Evolutionary conservation across 1,140 invertebrate genomes (phyloP).

Genomic region (Drosophila takahashii): DNA sequence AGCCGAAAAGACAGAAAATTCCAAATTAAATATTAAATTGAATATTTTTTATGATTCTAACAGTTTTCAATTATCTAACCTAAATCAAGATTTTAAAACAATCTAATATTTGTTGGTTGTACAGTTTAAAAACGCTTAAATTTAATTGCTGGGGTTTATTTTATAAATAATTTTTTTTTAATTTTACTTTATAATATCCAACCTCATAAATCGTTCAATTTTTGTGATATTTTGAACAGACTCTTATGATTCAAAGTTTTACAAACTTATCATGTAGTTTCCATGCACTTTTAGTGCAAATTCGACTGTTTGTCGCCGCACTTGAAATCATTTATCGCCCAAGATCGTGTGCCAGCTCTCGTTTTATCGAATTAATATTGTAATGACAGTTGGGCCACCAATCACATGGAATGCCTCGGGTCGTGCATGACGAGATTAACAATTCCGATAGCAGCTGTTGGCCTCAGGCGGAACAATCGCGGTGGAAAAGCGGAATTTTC

Average conservation of each 20-base stretch:
- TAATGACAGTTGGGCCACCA: conserved; percentile 6
- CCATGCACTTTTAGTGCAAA: too few relatives aligned
- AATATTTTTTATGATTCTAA: too few relatives aligned
- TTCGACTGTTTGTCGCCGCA: neutral
- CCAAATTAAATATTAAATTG: too few relatives aligned
- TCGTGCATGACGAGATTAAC: conserved; percentile 59
- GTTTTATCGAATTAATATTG: conserved; percentile 32
- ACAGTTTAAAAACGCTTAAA: too few relatives aligned
- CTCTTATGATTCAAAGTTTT: neutral
- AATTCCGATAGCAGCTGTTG: conserved; percentile 43
- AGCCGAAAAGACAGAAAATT: too few relatives aligned
- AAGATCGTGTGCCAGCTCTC: neutral
- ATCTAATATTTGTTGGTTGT: too few relatives aligned
- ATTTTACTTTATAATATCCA: neutral
- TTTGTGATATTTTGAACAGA: neutral
- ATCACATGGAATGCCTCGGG: conserved; percentile 25
- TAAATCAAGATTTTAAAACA: too few relatives aligned
- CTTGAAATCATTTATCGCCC: conserved; percentile 10
- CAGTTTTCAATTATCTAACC: too few relatives aligned
- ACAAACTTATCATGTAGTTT: neutral
- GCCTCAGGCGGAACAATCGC: conserved; percentile 12
- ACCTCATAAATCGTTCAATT: neutral
- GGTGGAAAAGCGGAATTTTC: conserved; percentile 56
- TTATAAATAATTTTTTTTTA: too few relatives aligned
- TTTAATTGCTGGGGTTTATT: too few relatives aligned